These are phyloP conservation scores for Intellagama lesueurii DNA, from an alignment of 2,797 vertebrate genomes.

Conservation along the genomic window DNA sequence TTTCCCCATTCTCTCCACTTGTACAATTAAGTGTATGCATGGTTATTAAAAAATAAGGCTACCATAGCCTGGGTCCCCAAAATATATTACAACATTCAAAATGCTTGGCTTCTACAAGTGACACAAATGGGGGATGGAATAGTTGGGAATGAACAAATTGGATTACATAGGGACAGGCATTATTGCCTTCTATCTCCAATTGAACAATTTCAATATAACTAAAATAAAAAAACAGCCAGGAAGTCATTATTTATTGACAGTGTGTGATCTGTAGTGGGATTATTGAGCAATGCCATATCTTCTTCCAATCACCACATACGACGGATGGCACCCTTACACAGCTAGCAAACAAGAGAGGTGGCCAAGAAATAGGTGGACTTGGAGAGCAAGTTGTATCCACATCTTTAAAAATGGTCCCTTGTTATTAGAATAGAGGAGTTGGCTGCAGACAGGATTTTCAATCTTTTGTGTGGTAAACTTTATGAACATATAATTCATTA, in stretches of 20 bases:
- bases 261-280: background rate
- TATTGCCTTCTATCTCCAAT: conserved; percentile 53
- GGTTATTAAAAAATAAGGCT: conserved; percentile 76
- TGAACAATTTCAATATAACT: conserved; percentile 31
- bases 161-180: conserved; percentile 45
- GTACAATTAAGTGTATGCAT: conserved; percentile 72
- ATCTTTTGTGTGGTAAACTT: conserved; percentile 43
- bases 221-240: conserved; percentile 14
- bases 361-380: background rate
- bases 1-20: conserved; percentile 66
- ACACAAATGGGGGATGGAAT: conserved; percentile 30
- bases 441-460: conserved; percentile 46
- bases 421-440: background rate
- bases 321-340: background rate
- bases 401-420: conserved; percentile 36
- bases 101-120: conserved; percentile 26
- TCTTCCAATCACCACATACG: conserved; percentile 34
- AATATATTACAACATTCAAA: conserved; percentile 54
- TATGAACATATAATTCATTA: conserved; percentile 52
- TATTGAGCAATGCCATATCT: conserved; percentile 41
- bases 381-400: conserved; percentile 45
- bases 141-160: conserved; percentile 40
- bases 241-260: background rate
- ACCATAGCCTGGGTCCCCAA: conserved; percentile 56
- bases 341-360: conserved; percentile 36